A percentile compares a stretch with the other conserved stretches of the same genome.
These are phyloP conservation scores for Pasiphila rectangulata DNA, from an alignment of 2,888 invertebrate species.

Conservation along the genomic window DNA sequence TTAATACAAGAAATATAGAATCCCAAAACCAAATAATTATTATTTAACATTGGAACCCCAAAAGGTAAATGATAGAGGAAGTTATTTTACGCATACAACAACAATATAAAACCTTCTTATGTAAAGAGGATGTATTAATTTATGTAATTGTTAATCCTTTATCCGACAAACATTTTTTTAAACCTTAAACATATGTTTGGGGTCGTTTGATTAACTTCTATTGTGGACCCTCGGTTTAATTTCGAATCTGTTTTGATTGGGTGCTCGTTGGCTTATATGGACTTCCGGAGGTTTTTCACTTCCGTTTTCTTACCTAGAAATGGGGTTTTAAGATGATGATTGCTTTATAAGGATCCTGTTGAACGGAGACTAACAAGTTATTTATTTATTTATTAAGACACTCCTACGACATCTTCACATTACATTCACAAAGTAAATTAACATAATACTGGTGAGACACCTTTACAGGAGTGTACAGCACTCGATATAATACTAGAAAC, in stretches of 20 bases:
- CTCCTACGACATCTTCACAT: no score
- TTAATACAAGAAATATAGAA: no score
- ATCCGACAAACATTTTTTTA: slow-evolving; percentile 37
- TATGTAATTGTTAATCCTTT: slow-evolving; percentile 77
- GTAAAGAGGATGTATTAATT: slow-evolving; percentile 75
- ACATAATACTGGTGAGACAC: no score
- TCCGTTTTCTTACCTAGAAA: slow-evolving; percentile 42
- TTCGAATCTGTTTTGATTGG: slow-evolving; percentile 75
- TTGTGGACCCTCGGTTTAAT: slow-evolving; percentile 66
- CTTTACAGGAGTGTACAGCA: no score
- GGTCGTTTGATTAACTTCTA: slow-evolving; percentile 60
- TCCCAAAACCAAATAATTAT: no score
- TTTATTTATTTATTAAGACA: no score
- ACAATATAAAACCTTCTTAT: slow-evolving; percentile 61
- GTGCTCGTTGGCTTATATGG: slow-evolving; percentile 46
- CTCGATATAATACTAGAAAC: no score
- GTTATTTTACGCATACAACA: slow-evolving; percentile 73
- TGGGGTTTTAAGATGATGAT: slow-evolving; percentile 27
- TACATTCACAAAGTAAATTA: no score
- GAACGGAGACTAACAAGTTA: not conserved
- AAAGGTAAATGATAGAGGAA: slow-evolving; percentile 67
- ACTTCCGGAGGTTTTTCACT: slow-evolving; percentile 57
- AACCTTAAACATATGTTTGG: slow-evolving; percentile 66
- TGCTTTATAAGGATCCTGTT: slow-evolving; percentile 4
- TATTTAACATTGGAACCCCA: no score